These are phyloP conservation scores for Noctilio leporinus DNA, from an alignment of 2,113 vertebrate genomes.

Conservation along the genomic window DNA sequence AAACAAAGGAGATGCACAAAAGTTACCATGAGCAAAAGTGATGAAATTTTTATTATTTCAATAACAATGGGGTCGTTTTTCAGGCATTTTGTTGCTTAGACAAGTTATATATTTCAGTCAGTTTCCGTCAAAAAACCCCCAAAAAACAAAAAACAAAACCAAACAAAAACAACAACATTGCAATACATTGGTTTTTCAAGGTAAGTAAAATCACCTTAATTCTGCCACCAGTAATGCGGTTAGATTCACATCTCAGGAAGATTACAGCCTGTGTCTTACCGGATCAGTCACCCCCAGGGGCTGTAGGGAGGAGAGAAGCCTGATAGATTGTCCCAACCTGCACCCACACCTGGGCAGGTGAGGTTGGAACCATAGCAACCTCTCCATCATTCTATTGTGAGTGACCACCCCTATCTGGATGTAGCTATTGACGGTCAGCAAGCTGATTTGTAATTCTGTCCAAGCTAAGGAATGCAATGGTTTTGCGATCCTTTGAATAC, in stretches of 20 bases:
- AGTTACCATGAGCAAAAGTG: background rate
- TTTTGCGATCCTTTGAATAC: background rate
- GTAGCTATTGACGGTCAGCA: background rate
- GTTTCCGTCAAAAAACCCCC: too few relatives aligned
- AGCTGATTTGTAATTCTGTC: background rate
- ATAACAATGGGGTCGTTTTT: background rate
- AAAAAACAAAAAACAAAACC: too few relatives aligned
- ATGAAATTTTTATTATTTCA: background rate
- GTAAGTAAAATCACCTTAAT: background rate
- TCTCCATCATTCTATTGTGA: background rate
- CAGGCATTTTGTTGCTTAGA: background rate
- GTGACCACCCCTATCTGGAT: background rate
- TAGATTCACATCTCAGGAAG: background rate
- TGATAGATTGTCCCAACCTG: background rate
- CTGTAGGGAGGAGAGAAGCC: background rate
- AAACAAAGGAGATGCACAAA: background rate
- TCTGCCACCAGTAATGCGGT: background rate
- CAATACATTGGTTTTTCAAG: background rate
- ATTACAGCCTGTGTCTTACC: background rate
- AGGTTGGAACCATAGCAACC: background rate
- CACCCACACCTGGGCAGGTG: fast-evolving
- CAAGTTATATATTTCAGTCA: background rate
- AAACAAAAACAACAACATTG: too few relatives aligned
- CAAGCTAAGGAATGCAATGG: background rate
- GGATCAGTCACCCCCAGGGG: too few relatives aligned